Evolutionary conservation across 2,888 invertebrate genomes (phyloP), one percentile per base, ranked within the genome.

Genomic region (Diabrotica balteata): DNA sequence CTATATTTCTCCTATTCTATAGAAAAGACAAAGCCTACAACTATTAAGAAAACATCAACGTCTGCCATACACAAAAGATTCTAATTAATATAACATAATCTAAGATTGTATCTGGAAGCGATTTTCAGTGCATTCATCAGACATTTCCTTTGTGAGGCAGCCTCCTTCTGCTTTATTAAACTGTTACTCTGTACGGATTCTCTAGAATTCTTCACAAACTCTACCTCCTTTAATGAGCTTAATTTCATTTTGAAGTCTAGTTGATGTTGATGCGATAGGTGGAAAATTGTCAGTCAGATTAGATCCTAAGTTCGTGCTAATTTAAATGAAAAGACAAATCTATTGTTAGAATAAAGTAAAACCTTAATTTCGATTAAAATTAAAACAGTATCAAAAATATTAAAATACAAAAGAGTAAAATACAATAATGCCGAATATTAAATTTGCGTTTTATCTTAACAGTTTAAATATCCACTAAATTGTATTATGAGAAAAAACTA

Each of bases 31-130:
- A 66, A 58, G 62, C 11, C 11, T 8, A 54, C 46, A 51, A 62
- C 69, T 73, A 74, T 72, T 72, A 74, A 67, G 72, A 70, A 71
- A 67, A 68, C 68, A 69, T 74, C 72, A 70, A 72, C 72, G 71
- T 73, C 73, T 67, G 63, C 63, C 51, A 44, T 58, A 61, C 59
- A 76, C 74, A 76, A 76, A 74, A 67, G 74, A 65, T 72, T 68
- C 72, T 73, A 76, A 76, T 76, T 76, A 76, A 74, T 76, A 72
- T 72, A 73, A 72, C 68, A 72, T 72, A 74, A 75, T 75, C 74
- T 68, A 49, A 68, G 70, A 73, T 75, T 73, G 69, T 71, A 75
- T 73, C 74, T 74, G 70, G 62, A 67, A 70, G 62, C 66, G 71
- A 74, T 74, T 68, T 59, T 65, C 63, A 57, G 64, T 67, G 66